Evolutionary conservation across 1,140 invertebrate species (phyloP).

Genomic region (Tetramorium simillimum): DNA sequence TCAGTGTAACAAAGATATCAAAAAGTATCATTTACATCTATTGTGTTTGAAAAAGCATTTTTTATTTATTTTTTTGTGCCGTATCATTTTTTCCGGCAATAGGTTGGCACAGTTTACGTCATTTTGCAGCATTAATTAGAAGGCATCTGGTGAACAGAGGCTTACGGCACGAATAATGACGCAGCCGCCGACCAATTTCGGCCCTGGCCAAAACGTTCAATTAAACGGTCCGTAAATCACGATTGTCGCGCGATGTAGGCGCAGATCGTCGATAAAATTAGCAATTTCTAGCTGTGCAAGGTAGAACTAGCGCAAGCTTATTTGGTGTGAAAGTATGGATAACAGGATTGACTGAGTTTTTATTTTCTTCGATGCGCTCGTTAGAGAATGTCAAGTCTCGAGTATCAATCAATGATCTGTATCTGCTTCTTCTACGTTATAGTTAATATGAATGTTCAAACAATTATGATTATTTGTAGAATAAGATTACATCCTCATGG

Average conservation of each 20-base stretch:
- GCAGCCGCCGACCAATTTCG: conserved; percentile 14
- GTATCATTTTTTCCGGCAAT: neutral
- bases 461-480: neutral
- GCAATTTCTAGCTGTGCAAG: conserved; percentile 24
- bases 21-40: neutral
- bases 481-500: neutral
- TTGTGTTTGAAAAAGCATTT: neutral
- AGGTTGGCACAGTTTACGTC: neutral
- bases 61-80: neutral
- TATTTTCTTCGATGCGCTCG: neutral
- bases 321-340: conserved; percentile 62
- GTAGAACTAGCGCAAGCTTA: conserved; percentile 5
- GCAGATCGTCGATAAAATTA: conserved; percentile 45
- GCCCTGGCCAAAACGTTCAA: conserved; percentile 56
- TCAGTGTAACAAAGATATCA: neutral
- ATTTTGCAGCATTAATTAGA: conserved; percentile 48
- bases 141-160: neutral
- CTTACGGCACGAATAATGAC: conserved; percentile 3
- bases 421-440: neutral
- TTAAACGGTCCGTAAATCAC: conserved; percentile 49
- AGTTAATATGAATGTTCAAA: neutral
- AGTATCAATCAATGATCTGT: neutral
- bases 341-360: conserved; percentile 41
- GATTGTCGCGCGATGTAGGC: neutral
- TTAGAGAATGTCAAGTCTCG: conserved; percentile 9